Evolutionary conservation across 2,113 vertebrate species (phyloP).

Genomic region (Labeo rohita): DNA sequence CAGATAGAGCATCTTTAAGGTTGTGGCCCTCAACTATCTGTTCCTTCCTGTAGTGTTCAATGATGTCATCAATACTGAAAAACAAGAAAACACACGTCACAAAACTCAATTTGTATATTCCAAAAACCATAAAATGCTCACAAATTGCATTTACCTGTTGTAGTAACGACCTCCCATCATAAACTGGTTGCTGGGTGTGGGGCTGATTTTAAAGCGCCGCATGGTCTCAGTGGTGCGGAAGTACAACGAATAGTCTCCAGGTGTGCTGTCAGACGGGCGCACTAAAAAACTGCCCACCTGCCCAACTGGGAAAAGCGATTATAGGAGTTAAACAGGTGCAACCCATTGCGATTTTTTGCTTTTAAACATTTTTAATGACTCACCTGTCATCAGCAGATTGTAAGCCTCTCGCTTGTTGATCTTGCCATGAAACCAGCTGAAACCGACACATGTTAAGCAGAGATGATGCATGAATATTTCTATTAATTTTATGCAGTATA

Average conservation of each 20-base stretch:
- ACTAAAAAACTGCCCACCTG: conserved; percentile 96
- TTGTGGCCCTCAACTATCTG: conserved; percentile 98
- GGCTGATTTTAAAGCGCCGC: conserved; percentile 98
- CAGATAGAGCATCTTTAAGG: conserved; percentile 92
- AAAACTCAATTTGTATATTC: conserved; percentile 35
- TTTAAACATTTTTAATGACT: neutral
- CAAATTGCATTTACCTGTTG: conserved; percentile 82
- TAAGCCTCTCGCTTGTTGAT: conserved; percentile 98
- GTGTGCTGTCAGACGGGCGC: conserved; percentile 97
- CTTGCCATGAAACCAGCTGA: conserved; percentile 98
- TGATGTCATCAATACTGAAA: conserved; percentile 92
- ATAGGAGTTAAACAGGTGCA: neutral
- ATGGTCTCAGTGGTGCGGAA: conserved; percentile 97
- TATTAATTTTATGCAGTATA: neutral
- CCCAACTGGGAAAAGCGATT: conserved; percentile 79
- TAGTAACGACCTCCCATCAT: conserved; percentile 99
- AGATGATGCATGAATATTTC: neutral
- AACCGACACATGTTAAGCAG: neutral
- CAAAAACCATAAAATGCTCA: neutral
- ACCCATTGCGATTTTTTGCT: neutral
- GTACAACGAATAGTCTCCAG: conserved; percentile 98
- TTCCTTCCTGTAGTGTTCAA: conserved; percentile 97
- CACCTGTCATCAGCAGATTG: conserved; percentile 98
- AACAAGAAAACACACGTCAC: conserved; percentile 36
- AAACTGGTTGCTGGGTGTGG: conserved; percentile 96